phyloP scores from a whole-genome alignment of 2,113 vertebrate genomes.

The Phodopus roborovskii region DNA sequence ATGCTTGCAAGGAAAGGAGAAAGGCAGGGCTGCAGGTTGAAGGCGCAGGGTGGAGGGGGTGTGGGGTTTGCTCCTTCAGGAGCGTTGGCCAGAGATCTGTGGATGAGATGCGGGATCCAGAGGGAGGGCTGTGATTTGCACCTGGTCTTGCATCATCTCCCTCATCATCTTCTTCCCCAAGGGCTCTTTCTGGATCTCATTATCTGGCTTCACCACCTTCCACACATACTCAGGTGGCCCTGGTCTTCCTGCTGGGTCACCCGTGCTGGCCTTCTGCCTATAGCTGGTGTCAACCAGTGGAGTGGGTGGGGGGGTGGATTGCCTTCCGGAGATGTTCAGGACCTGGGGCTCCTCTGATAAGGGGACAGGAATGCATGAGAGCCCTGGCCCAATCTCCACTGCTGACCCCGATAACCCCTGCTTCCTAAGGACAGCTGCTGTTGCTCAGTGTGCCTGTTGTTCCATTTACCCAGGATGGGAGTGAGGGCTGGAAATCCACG shows the following conservation, averaged over 20 bases:
- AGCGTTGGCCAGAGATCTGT: not conserved
- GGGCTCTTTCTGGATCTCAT: not conserved
- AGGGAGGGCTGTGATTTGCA: not conserved
- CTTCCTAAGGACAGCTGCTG: not conserved
- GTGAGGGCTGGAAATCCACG: not conserved
- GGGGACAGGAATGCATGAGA: not conserved
- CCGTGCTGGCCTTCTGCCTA: not conserved
- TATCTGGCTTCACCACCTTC: not conserved
- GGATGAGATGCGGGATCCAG: not conserved
- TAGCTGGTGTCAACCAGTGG: not conserved
- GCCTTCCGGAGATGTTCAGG: not conserved
- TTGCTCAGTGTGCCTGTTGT: not conserved
- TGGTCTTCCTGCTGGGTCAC: not conserved
- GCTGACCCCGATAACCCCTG: not conserved
- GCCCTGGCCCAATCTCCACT: not conserved
- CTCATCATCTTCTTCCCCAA: not conserved
- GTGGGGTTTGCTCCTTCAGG: not conserved
- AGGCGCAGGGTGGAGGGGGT: not conserved
- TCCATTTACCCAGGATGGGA: not conserved
- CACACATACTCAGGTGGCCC: not conserved
- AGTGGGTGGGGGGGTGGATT: not conserved
- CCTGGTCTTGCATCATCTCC: too few relatives aligned
- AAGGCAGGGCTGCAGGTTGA: not conserved
- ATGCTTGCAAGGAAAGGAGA: not conserved
- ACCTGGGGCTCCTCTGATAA: not conserved